phyloP scores from a whole-genome alignment of 2,113 vertebrate genomes.

The Zingel zingel region DNA sequence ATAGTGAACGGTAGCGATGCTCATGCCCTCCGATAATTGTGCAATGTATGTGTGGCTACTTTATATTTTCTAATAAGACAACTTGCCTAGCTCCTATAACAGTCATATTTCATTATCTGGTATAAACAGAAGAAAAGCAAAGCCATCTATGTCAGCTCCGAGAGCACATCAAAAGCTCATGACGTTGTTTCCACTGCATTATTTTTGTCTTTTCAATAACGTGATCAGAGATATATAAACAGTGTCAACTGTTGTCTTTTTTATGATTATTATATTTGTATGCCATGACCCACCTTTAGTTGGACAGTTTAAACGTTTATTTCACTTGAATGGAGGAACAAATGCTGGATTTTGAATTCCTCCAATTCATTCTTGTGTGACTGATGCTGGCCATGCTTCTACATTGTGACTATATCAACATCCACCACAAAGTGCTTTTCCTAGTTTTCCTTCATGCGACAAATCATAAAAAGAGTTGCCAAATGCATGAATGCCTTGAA shows the following conservation, averaged over 20 bases:
- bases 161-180: constrained; percentile 68
- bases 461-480: constrained; percentile 85
- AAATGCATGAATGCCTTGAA: constrained; percentile 96
- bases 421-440: constrained; percentile 86
- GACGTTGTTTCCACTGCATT: constrained; percentile 70
- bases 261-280: constrained; percentile 67
- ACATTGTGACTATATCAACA: constrained; percentile 76
- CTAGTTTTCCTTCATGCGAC: constrained; percentile 77
- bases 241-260: constrained; percentile 80
- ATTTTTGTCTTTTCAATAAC: constrained; percentile 73
- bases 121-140: constrained; percentile 59
- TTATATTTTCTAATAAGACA: constrained; percentile 91
- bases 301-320: constrained; percentile 55
- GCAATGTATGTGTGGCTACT: constrained; percentile 87
- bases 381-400: constrained; percentile 71
- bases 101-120: constrained; percentile 84
- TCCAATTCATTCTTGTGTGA: constrained; percentile 62
- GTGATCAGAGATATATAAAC: constrained; percentile 83
- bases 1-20: constrained; percentile 65
- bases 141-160: constrained; percentile 61
- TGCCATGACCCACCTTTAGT: constrained; percentile 39
- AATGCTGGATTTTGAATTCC: constrained; percentile 65
- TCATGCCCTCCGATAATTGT: constrained; percentile 86
- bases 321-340: constrained; percentile 55
- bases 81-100: constrained; percentile 87